These are phyloP conservation scores for Cosmia trapezina DNA, from an alignment of 2,888 invertebrate genomes.

Conservation along the genomic window DNA sequence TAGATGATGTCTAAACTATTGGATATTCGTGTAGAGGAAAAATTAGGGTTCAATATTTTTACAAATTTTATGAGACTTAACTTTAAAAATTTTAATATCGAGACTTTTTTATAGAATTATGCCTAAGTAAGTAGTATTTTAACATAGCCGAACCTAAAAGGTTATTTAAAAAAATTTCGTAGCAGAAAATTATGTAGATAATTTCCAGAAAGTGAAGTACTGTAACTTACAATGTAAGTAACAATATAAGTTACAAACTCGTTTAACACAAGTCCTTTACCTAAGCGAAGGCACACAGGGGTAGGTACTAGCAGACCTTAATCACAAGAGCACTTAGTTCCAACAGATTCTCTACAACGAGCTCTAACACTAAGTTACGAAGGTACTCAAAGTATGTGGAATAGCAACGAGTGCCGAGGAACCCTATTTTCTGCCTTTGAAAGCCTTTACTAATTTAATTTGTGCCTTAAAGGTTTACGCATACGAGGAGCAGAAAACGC, in stretches of 20 bases:
- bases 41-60: not conserved
- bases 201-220: not conserved
- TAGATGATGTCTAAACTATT: slow-evolving; percentile 22
- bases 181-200: not conserved
- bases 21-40: not conserved
- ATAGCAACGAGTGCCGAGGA: slow-evolving; percentile 46
- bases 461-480: slow-evolving; percentile 62
- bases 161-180: not conserved
- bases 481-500: slow-evolving; percentile 47
- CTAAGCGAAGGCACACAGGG: slow-evolving; percentile 22
- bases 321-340: slow-evolving; percentile 37
- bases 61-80: not conserved
- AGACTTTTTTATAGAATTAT: not conserved
- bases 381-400: slow-evolving; percentile 51
- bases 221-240: slow-evolving; percentile 6
- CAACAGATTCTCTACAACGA: slow-evolving; percentile 44
- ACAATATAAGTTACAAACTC: slow-evolving; percentile 41
- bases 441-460: slow-evolving; percentile 78
- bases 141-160: not conserved
- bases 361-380: slow-evolving; percentile 41
- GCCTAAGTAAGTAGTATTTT: not conserved
- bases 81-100: not conserved
- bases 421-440: slow-evolving; percentile 70
- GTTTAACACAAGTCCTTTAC: slow-evolving; percentile 27
- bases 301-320: slow-evolving; percentile 15